A percentile compares a stretch with the other conserved stretches of the same genome.
Conservation (phyloP, 2,888 invertebrate genomes). For the Melanotus villosus region DNA sequence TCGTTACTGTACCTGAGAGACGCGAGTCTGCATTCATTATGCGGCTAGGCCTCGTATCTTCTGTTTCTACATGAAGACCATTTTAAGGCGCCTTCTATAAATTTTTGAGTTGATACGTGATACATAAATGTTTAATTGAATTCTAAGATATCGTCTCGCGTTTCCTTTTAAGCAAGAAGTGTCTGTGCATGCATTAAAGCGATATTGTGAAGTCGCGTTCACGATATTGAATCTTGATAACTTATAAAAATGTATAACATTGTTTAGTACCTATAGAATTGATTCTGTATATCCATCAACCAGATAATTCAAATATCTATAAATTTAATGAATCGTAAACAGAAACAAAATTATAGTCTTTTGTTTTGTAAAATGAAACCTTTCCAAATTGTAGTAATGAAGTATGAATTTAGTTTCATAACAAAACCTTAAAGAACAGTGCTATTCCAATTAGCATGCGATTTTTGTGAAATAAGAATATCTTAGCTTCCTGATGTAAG, state of each 20-base stretch:
- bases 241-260: slow-evolving; percentile 11
- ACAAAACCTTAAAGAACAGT: too few species aligned
- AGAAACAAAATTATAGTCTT: too few species aligned
- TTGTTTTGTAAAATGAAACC: too few species aligned
- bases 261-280: background rate
- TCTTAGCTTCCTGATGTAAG: too few species aligned
- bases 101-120: slow-evolving; percentile 45
- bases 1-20: slow-evolving; percentile 46
- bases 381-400: too few species aligned
- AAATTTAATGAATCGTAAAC: slow-evolving; percentile 3
- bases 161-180: slow-evolving; percentile 32
- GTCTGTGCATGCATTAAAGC: slow-evolving; percentile 40
- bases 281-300: background rate
- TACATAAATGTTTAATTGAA: slow-evolving; percentile 46
- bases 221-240: slow-evolving; percentile 30
- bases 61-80: slow-evolving; percentile 45
- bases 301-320: background rate
- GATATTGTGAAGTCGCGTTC: slow-evolving; percentile 22
- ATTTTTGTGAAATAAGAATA: too few species aligned
- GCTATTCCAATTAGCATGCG: too few species aligned
- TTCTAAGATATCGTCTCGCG: slow-evolving; percentile 34
- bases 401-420: too few species aligned
- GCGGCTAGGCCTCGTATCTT: slow-evolving; percentile 35
- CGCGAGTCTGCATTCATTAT: slow-evolving; percentile 46
- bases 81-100: slow-evolving; percentile 44